phyloP scores from a whole-genome alignment of 2,888 invertebrate genomes.

The Macaria liturata region DNA sequence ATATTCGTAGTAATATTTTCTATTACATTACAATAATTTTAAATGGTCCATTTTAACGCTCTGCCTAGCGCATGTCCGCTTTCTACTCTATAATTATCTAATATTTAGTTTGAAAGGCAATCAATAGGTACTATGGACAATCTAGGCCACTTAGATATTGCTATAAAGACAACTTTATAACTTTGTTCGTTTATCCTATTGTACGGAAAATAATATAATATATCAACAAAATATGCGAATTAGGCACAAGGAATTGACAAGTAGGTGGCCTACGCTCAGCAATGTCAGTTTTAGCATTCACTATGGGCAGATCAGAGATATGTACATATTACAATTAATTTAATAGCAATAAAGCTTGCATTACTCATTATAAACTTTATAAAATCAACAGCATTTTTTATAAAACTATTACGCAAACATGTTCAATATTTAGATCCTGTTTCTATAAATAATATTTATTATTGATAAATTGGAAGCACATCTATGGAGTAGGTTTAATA shows the following conservation, averaged over 20 bases:
- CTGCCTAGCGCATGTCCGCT: conserved; percentile 60
- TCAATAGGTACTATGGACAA: conserved; percentile 24
- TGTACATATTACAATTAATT: too few relatives aligned
- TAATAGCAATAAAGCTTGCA: too few relatives aligned
- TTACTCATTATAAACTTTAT: too few relatives aligned
- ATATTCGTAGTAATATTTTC: conserved; percentile 72
- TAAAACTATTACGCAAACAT: too few relatives aligned
- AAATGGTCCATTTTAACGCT: conserved; percentile 68
- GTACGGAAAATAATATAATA: conserved; percentile 1
- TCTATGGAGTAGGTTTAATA: too few relatives aligned
- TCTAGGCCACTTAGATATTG: conserved; percentile 27
- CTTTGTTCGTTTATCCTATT: neutral
- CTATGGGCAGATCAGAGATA: too few relatives aligned
- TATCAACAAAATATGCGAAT: neutral
- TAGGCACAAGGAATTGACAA: conserved; percentile 28
- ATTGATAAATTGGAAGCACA: too few relatives aligned
- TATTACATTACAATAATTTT: conserved; percentile 61
- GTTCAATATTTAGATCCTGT: too few relatives aligned
- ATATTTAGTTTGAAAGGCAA: conserved; percentile 24
- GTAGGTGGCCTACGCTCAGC: conserved; percentile 7
- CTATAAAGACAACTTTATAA: conserved; percentile 9
- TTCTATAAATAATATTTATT: too few relatives aligned
- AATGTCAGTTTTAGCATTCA: neutral
- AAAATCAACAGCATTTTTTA: too few relatives aligned
- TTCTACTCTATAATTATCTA: conserved; percentile 11